Base-by-base conservation (phyloP, 2,888 invertebrate genomes). In the Pachydiplax longipennis region DNA sequence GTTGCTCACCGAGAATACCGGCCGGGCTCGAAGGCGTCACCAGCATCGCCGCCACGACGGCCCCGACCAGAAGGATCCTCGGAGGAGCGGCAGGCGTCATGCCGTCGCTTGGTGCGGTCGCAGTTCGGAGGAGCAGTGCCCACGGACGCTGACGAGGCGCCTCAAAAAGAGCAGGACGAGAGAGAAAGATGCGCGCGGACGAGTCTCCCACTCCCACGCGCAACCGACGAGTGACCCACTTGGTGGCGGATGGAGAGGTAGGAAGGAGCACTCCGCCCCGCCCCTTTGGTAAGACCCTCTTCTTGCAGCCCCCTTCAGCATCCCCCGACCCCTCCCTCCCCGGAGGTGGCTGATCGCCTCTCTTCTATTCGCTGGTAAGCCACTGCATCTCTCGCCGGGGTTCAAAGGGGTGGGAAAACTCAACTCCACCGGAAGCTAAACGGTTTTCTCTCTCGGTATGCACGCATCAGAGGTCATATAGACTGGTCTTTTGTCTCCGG, bases 1-100 rank as follows among this genome's bases (percentile, higher is more conserved):
- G 73, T 65, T 73, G 91, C 94, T 93, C 93, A 94, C 94, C 94
- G 92, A 94, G 93, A 92, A 94, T 93, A 92, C 94, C 93, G 92
- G 93, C 93, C 91, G 93, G 92, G 73, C 93, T 93, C 91, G 93
- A 93, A 90, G 92, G 92, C n/a, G 40, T 91, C 91, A 92, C 93
- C 92, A 93, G 91, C 91, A 93, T 90, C 91, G 92, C 92, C 91
- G 92, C 92, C 90, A 91, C 93, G 92, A 92, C 91, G 91, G 93
- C 92, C 93, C 93, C 93, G 92, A 91, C 90, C 90, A 91, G 53
- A 53, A 90, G 82, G 87, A 31, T 44, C 44, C 80, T 81, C 37
- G 53, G 90, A 65, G 90, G 61, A 58, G 61, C 58, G 37, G 87
- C 22, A 37, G 48, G 31, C 18, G 87, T 22, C 37, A 58, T 37